Evolutionary conservation across 2,797 vertebrate species (phyloP).

Genomic region (Anabacerthia variegaticeps): DNA sequence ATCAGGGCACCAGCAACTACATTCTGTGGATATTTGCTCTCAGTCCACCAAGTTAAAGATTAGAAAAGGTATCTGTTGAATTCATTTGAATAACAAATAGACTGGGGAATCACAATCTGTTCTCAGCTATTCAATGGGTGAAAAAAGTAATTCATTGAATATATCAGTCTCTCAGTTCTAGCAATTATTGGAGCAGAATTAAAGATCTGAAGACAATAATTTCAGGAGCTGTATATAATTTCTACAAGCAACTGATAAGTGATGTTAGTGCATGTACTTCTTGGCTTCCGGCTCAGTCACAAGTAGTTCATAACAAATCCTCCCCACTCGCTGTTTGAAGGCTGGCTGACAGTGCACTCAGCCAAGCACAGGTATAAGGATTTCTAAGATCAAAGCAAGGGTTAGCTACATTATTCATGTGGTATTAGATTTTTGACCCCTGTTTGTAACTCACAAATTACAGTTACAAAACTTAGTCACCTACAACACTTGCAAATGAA

Average conservation of each 20-base stretch:
- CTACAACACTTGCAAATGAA: not conserved
- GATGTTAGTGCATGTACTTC: not conserved
- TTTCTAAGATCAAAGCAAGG: conserved; percentile 20
- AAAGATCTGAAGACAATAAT: conserved; percentile 35
- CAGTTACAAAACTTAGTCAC: not conserved
- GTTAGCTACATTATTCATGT: not conserved
- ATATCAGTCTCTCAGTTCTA: conserved; percentile 14
- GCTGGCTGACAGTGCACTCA: not conserved
- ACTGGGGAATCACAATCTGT: conserved; percentile 54
- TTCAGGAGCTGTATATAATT: not conserved
- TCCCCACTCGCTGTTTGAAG: fast-evolving
- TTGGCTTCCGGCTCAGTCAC: not conserved
- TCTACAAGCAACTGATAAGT: not conserved
- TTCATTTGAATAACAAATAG: conserved; percentile 65
- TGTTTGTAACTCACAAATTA: not conserved
- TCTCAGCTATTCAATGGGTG: conserved; percentile 29
- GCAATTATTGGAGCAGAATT: conserved; percentile 22
- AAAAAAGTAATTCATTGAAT: conserved; percentile 45
- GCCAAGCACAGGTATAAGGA: not conserved
- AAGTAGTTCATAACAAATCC: not conserved
- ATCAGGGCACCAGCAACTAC: conserved; percentile 1
- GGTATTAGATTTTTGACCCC: conserved; percentile 1
- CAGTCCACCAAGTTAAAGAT: conserved; percentile 22
- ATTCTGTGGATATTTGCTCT: conserved; percentile 10
- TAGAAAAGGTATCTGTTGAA: conserved; percentile 63